Percentiles rank a stretch among this genome's conserved stretches.
Evolutionary conservation across 2,888 invertebrate genomes (phyloP).

Genomic region (Coleophora flavipennella): DNA sequence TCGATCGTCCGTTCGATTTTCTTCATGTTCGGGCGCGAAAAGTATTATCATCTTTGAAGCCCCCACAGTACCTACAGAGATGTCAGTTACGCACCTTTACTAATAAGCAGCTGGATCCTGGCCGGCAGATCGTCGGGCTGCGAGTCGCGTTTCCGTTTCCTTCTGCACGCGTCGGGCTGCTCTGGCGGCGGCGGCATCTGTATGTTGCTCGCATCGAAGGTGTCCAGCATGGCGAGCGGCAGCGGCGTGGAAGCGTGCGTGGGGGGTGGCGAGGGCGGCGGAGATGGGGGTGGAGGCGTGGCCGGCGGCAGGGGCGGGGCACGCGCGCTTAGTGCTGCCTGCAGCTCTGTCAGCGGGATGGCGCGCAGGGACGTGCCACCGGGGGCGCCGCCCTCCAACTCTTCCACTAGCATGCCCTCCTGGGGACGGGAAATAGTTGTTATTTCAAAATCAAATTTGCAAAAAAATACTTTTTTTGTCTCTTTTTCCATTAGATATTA

Average conservation of each 20-base stretch:
- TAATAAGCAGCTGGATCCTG: conserved; percentile 23
- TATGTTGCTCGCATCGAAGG: conserved; percentile 8
- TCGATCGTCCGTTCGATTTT: no score
- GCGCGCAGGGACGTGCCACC: conserved; percentile 21
- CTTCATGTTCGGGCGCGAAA: no score
- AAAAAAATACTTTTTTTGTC: no score
- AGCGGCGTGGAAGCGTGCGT: conserved; percentile 7
- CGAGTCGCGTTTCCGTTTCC: conserved; percentile 29
- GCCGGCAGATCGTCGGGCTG: conserved; percentile 18
- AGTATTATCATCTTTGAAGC: no score
- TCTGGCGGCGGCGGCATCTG: conserved; percentile 10
- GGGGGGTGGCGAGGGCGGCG: conserved; percentile 10
- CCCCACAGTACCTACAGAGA: no score
- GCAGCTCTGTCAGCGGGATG: conserved; percentile 44
- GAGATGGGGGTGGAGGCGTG: conserved; percentile 13
- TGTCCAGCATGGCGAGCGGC: conserved; percentile 5
- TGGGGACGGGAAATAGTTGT: no score
- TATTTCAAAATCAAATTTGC: no score
- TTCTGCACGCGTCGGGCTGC: conserved; percentile 15
- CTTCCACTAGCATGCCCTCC: conserved; percentile 45
- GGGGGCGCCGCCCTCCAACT: conserved; percentile 24
- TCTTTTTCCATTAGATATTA: no score
- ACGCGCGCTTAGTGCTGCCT: conserved; percentile 40
- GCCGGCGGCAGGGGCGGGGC: conserved; percentile 23
- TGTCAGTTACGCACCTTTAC: conserved; percentile 22